Base-by-base conservation (phyloP, 2,888 invertebrate species). In the Monoplex corrugatus region DNA sequence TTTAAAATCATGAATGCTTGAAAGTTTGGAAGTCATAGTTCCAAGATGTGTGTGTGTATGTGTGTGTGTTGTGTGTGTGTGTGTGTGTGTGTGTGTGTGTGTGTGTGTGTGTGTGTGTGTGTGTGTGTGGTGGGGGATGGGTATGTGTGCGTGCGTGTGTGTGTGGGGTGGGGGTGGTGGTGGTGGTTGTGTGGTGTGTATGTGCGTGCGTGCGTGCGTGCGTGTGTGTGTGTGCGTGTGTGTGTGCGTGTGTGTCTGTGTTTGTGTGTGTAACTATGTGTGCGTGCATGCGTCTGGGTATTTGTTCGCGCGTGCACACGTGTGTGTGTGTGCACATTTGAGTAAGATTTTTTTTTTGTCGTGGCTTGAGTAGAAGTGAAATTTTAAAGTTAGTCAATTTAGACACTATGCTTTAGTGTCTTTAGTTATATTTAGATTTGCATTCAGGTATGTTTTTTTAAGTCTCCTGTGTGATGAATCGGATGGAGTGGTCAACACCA, bases 171-270 rank as follows among this genome's bases (percentile, higher is more conserved):
- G 32, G 72, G n/a, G n/a, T 6, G 72, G 72, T n/a, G 32, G 32
- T 10, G 3, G 72, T 10, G 28, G n/a, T 5, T 68, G 68, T 5
- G 19, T 68, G 5, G 13, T 10, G 28, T 28, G 28, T 68, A 28
- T 68, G 68, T 10, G 75, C 5, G 75, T 32, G 35, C 35, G 19
- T 75, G 75, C 6, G 75, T 75, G 75, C 6, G 75, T 35, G 78
- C 28, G 16, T 78, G 78, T 75, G 75, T 75, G 75, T 75, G 68
- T n/a, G 68, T 68, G 68, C 28, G 68, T 68, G 68, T 23, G 68
- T 68, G 68, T 23, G 68, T 68, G 68, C 28, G 68, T 23, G 75
- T 19, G 35, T n/a, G 68, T 23, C 3, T n/a, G 28, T 68, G 68
- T n/a, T 19, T 23, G 68, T 68, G 13, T 68, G 68, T 28, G 68